Base-by-base conservation (phyloP, 2,797 vertebrate species). In the Poeciliopsis paucimaculata region DNA sequence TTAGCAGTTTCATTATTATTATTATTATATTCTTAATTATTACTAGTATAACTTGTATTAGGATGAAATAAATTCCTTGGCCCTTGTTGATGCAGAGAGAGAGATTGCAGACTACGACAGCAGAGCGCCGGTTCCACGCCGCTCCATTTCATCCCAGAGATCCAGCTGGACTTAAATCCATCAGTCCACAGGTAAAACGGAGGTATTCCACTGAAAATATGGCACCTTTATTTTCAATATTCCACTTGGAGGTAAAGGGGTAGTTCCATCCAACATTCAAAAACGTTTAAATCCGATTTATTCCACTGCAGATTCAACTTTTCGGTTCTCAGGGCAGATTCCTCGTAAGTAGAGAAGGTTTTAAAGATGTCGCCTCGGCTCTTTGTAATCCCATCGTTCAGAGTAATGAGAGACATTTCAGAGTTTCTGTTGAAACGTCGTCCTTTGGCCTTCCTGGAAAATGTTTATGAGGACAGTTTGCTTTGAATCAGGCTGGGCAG, bases 21-120 rank as follows among this genome's bases (percentile, higher is more conserved):
- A 90, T 90, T 91, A 91, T 90, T 88, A 86, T 71, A 46, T 71
- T 46, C 80, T 84, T 82, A 76, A 89, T 90, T 90, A 91, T 93
- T 93, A 94, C 85, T 93, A 89, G 85, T 90, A 88, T 93, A 93
- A 90, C 73, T 94, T 87, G 91, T 93, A 89, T 91, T 86, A 92
- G 89, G 84, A 86, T 87, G 89, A 93, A 92, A 80, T 68, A 93
- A 92, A 91, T 93, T 95, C 94, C 92, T 93, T 95, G 91, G 93
- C 92, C 94, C 91, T 90, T 93, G 80, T 88, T 80, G 87, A 76
- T 88, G 87, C 87, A 91, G 90, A 93, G 90, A 94, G 94, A 92
- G 90, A 88, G 83, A 82, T 72, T 77, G 88, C 77, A 78, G 82
- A 77, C 73, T 53, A 60, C 73, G 1, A 85, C 85, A 81, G 82